phyloP scores from a whole-genome alignment of 2,888 invertebrate species.

The Ashinkailepas kermadecensis region DNA sequence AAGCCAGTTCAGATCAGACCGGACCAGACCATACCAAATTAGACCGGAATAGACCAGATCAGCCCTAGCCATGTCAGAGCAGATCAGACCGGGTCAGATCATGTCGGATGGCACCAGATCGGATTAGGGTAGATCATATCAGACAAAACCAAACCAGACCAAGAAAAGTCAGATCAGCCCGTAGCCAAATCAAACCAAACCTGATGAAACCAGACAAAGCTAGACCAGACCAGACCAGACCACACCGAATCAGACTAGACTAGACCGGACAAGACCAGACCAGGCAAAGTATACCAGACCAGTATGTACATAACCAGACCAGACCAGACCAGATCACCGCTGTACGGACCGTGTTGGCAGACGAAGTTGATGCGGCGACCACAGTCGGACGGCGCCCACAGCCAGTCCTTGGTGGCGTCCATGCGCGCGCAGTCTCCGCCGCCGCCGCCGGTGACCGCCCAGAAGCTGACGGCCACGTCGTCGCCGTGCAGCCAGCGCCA shows the following conservation, averaged over 20 bases:
- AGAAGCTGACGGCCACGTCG: constrained; percentile 81
- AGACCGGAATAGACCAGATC: neutral
- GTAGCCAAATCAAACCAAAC: no score
- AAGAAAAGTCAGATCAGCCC: no score
- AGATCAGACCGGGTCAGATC: no score
- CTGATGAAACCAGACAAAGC: no score
- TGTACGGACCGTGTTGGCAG: constrained; percentile 70
- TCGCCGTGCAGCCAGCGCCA: constrained; percentile 89
- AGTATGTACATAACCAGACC: neutral
- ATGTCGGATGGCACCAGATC: no score
- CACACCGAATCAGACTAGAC: neutral
- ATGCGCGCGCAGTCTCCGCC: constrained; percentile 78
- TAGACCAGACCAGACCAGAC: no score
- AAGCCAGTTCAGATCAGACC: no score
- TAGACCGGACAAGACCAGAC: neutral
- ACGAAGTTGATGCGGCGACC: constrained; percentile 75
- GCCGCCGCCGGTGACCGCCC: constrained; percentile 66
- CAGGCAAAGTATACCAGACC: neutral
- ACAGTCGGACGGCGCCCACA: constrained; percentile 90
- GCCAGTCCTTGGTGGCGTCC: constrained; percentile 88
- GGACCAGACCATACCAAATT: no score
- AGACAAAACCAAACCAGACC: no score
- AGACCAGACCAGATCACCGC: no score
- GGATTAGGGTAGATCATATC: no score
- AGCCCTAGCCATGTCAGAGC: neutral